A percentile compares a stretch with the other conserved stretches of the same genome.
Evolutionary conservation across 1,140 invertebrate species (phyloP).

Genomic region (Chymomyza costata): DNA sequence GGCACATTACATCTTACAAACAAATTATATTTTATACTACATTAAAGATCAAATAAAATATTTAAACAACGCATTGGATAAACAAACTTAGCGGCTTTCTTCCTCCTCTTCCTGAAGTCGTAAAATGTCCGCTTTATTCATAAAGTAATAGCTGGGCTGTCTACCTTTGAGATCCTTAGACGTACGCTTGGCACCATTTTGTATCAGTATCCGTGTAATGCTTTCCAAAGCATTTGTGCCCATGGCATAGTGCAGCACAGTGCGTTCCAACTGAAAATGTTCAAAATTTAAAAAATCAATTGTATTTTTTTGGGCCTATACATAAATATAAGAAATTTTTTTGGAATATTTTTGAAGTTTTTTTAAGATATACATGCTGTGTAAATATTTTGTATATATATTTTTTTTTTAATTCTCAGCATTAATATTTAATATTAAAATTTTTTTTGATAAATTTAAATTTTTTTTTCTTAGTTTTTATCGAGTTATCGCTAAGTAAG

Average conservation of each 20-base stretch:
- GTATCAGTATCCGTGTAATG: constrained; percentile 86
- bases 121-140: constrained; percentile 91
- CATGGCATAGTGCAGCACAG: constrained; percentile 92
- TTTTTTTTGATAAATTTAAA: too few species aligned
- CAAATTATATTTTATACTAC: not conserved
- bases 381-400: too few species aligned
- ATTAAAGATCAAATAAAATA: too few species aligned
- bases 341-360: too few species aligned
- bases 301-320: too few species aligned
- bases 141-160: constrained; percentile 93
- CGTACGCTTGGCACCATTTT: constrained; percentile 86
- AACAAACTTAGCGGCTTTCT: constrained; percentile 60
- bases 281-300: not conserved
- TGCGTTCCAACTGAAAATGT: constrained; percentile 84
- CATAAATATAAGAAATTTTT: too few species aligned
- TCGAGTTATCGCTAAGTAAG: too few species aligned
- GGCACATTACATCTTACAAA: not conserved
- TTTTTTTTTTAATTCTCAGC: too few species aligned
- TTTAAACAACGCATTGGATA: too few species aligned
- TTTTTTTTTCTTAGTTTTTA: too few species aligned
- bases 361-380: too few species aligned
- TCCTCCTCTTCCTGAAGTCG: constrained; percentile 89
- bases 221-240: constrained; percentile 88
- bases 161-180: constrained; percentile 91
- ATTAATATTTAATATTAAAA: too few species aligned